Percentiles rank a stretch among this genome's conserved stretches.
Conservation (phyloP, 1,140 invertebrate species). For the Cotesia glomerata region DNA sequence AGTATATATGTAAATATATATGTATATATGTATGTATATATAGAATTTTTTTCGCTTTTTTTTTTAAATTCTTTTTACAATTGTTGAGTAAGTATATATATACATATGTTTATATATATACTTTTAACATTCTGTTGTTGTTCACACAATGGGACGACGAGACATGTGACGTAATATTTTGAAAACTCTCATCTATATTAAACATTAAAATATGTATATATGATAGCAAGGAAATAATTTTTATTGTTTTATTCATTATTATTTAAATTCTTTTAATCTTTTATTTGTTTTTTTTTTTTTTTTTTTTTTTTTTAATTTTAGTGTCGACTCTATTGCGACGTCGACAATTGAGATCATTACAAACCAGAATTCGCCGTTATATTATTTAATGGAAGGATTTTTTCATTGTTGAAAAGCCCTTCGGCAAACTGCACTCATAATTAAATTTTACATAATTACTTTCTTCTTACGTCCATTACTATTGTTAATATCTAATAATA, state of each 20-base stretch:
- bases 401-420: background rate
- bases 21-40: conserved; percentile 40
- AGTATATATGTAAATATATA: conserved; percentile 37
- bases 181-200: background rate
- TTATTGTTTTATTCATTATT: background rate
- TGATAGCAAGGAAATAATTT: conserved; percentile 6
- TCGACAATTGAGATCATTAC: conserved; percentile 25
- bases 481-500: too few relatives aligned
- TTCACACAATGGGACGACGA: conserved; percentile 25
- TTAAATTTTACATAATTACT: background rate
- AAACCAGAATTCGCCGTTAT: conserved; percentile 2
- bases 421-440: background rate
- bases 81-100: conserved; percentile 22
- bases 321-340: background rate
- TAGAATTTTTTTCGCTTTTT: conserved; percentile 38
- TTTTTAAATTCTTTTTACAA: conserved; percentile 35
- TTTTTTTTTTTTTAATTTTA: background rate
- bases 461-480: background rate
- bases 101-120: conserved; percentile 18
- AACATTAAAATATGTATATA: background rate
- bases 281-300: too few relatives aligned
- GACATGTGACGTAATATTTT: background rate
- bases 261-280: conserved; percentile 3
- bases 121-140: conserved; percentile 17
- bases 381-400: conserved; percentile 6